phyloP scores from a whole-genome alignment of 2,888 invertebrate genomes.

The Caenorhabditis sulstoni region DNA sequence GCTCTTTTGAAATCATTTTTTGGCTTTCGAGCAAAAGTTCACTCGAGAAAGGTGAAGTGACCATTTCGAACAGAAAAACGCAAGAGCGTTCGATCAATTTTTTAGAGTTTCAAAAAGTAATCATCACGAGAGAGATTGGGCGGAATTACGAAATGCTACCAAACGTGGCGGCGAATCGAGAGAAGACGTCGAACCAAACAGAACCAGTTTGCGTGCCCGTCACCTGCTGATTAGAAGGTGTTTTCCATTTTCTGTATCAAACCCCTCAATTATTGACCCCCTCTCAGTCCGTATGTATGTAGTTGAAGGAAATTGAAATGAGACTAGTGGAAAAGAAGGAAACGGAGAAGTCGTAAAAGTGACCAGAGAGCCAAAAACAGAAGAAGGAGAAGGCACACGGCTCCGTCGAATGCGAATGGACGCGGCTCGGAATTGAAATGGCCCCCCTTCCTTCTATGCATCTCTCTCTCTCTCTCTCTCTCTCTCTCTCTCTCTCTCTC shows the following conservation, averaged over 20 bases:
- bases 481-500: neutral
- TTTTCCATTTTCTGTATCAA: conserved; percentile 1
- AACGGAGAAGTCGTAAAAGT: conserved; percentile 6
- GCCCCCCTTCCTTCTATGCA: conserved; percentile 13
- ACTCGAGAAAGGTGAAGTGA: too few relatives aligned
- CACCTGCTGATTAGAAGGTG: conserved; percentile 18
- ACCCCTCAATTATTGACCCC: conserved; percentile 15
- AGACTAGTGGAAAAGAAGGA: neutral
- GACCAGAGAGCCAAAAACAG: conserved; percentile 4
- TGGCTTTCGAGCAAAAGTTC: too few relatives aligned
- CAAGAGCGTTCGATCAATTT: too few relatives aligned
- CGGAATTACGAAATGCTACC: conserved; percentile 8
- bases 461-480: neutral
- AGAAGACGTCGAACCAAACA: too few relatives aligned
- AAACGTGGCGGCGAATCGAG: neutral
- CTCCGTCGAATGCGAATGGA: too few relatives aligned
- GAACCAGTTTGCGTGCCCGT: conserved; percentile 4
- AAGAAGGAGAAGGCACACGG: conserved; percentile 2
- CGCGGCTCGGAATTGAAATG: neutral
- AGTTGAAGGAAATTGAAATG: neutral
- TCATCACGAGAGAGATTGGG: conserved; percentile 4
- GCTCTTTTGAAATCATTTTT: too few relatives aligned
- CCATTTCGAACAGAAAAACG: too few relatives aligned
- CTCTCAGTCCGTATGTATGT: neutral
- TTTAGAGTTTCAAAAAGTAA: neutral